phyloP scores from a whole-genome alignment of 2,797 vertebrate species.

The Myotis vivesi region DNA sequence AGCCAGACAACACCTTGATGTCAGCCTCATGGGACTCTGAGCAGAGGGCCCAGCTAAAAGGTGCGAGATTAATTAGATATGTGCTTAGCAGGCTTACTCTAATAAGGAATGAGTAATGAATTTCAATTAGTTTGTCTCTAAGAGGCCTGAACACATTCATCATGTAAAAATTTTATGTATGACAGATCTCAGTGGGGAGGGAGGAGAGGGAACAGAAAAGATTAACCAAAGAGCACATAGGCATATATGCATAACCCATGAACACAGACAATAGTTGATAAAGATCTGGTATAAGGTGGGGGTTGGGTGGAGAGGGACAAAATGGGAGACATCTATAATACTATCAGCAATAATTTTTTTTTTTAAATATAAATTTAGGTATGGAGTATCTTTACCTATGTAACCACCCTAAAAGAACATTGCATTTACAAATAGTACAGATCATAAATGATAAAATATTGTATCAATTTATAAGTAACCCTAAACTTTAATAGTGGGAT shows the following conservation, averaged over 20 bases:
- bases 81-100: neutral
- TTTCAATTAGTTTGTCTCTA: neutral
- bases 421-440: neutral
- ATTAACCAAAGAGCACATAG: too few relatives aligned
- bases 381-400: neutral
- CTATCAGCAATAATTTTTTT: too few relatives aligned
- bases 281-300: too few relatives aligned
- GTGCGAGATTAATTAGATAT: neutral
- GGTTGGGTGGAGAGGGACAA: too few relatives aligned
- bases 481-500: neutral
- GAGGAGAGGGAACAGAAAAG: too few relatives aligned
- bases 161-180: neutral
- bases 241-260: too few relatives aligned
- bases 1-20: neutral
- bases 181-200: too few relatives aligned
- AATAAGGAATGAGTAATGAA: neutral
- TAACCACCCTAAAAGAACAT: neutral
- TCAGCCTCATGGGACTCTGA: neutral
- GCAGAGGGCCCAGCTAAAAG: neutral
- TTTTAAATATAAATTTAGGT: neutral
- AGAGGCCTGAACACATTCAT: neutral
- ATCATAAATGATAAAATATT: neutral
- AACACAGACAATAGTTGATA: too few relatives aligned
- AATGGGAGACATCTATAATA: too few relatives aligned
- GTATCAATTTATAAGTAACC: neutral